Conservation (phyloP, 92 coral and sea anemone genomes). For the Phymanthus crucifer region DNA sequence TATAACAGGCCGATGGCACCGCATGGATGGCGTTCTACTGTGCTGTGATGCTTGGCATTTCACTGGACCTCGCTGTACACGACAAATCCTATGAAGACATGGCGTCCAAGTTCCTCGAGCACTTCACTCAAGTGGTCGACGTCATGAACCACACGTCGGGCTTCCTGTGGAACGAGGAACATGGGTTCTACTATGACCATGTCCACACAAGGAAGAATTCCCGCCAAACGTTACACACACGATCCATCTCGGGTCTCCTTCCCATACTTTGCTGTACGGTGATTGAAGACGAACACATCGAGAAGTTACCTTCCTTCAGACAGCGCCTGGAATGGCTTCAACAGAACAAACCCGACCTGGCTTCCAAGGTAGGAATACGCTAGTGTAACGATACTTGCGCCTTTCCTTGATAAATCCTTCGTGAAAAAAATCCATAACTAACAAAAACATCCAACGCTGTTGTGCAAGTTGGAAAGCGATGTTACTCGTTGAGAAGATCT, state of each 20-base stretch:
- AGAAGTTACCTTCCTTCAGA: slow-evolving; percentile 69
- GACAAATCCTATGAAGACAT: slow-evolving; percentile 89
- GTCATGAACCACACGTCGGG: slow-evolving; percentile 71
- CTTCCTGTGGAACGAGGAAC: slow-evolving; percentile 78
- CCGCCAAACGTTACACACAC: slow-evolving; percentile 63
- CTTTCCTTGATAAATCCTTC: neutral
- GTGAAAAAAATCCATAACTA: neutral
- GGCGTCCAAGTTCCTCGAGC: slow-evolving; percentile 87
- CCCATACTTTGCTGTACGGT: slow-evolving; percentile 75
- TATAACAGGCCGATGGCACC: slow-evolving; percentile 69
- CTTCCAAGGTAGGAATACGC: slow-evolving; percentile 50
- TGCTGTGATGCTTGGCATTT: slow-evolving; percentile 76
- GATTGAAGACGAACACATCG: slow-evolving; percentile 71
- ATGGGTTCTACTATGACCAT: slow-evolving; percentile 85
- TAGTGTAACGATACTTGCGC: neutral
- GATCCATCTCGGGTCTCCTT: slow-evolving; percentile 71
- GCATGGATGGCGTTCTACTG: slow-evolving; percentile 93
- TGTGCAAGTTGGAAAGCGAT: too few species aligned
- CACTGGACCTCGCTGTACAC: slow-evolving; percentile 78
- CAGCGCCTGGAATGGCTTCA: slow-evolving; percentile 76
- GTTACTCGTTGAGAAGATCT: too few species aligned
- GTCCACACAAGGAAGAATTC: slow-evolving; percentile 5
- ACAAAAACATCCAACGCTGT: too few species aligned
- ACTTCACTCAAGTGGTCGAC: slow-evolving; percentile 76
- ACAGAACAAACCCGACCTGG: slow-evolving; percentile 50